Evolutionary conservation across 2,888 invertebrate species (phyloP), one percentile per base, ranked within the genome.

Genomic region (Hypercompe scribonia): DNA sequence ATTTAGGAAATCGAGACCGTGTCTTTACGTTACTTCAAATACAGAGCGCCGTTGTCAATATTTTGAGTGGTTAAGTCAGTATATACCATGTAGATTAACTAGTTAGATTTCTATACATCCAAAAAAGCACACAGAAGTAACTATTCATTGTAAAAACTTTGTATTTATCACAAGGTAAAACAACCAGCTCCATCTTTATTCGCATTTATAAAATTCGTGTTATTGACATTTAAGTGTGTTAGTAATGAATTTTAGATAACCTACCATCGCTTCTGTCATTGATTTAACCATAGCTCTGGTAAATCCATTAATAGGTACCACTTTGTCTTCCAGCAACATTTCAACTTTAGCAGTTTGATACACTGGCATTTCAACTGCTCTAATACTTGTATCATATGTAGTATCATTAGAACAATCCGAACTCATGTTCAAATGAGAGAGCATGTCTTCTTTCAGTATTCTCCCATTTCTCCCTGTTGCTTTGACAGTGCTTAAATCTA

Each of bases 211-310:
- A 21, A 21, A 46, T 46, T 46, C 46, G 18, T 15, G n/a, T n/a
- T n/a, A n/a, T n/a, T n/a, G n/a, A 1, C 15, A 13, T 15, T 58
- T 58, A 13, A 13, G 28, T 1, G 15, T 15, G 13, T 3, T 15
- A 28, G 13, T 58, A 13, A 61, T 61, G 0, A 58, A 58, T 39
- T 21, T 36, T 18, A 46, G 0, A 1, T 64, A 63, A 61, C 78
- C 78, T 75, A 84, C 84, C 84, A 84, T 84, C 24, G 84, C 83
- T 72, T 84, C 84, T n/a, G 98, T 97, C 99, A 99, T 99, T 0
- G 99, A 97, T 93, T 98, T 99, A 74, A 98, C 97, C 99, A 99
- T 99, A 3, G 98, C 98, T 92, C 98, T 99, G 34, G 97, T 97
- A 86, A 99, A 98, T 33, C 98, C 98, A 86, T 97, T 97, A 15